These are phyloP conservation scores for Grus americana DNA, from an alignment of 2,113 vertebrate species.

Conservation along the genomic window DNA sequence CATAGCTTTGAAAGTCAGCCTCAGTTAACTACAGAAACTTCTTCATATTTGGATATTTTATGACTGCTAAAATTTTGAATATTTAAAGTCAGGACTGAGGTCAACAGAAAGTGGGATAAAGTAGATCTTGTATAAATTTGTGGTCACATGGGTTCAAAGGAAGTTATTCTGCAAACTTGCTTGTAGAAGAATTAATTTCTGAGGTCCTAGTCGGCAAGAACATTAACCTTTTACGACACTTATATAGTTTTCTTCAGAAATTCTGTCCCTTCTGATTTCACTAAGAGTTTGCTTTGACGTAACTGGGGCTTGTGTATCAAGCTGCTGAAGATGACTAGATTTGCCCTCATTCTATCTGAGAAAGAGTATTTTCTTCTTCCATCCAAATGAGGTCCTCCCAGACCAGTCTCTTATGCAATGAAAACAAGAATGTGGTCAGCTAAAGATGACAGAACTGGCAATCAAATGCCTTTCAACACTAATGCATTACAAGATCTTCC, in stretches of 20 bases:
- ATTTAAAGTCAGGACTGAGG: constrained; percentile 35
- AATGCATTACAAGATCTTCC: background rate
- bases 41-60: constrained; percentile 55
- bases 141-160: background rate
- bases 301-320: background rate
- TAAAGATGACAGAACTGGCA: background rate
- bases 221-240: background rate
- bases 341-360: constrained; percentile 10
- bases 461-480: background rate
- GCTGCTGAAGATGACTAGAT: background rate
- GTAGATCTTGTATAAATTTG: background rate
- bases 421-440: background rate
- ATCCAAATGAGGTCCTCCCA: background rate
- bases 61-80: constrained; percentile 55
- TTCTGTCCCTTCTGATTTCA: background rate
- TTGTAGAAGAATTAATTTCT: background rate
- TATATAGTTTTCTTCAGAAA: background rate
- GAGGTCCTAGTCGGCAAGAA: background rate
- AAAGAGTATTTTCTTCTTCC: background rate
- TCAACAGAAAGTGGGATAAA: background rate
- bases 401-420: background rate
- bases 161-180: background rate
- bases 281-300: background rate
- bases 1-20: constrained; percentile 41
- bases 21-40: constrained; percentile 39